phyloP scores from a whole-genome alignment of 1,140 invertebrate genomes.

The Lepeophtheirus salmonis region DNA sequence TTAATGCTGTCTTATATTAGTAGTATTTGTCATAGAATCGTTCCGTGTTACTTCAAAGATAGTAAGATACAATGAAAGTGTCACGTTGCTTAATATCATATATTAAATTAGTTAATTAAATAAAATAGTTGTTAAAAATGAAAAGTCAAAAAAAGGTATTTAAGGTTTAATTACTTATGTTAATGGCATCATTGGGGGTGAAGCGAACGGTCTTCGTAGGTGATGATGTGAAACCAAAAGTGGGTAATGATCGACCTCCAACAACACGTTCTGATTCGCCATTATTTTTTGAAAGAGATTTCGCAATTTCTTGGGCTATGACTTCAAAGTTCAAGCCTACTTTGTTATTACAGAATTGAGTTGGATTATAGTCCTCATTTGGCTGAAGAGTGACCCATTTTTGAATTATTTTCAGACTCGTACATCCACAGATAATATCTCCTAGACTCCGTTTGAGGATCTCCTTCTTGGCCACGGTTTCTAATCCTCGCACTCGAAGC shows the following conservation, averaged over 20 bases:
- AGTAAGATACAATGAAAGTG: neutral
- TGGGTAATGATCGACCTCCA: neutral
- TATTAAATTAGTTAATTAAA: neutral
- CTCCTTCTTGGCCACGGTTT: neutral
- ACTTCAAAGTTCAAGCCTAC: neutral
- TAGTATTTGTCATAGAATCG: too few species aligned
- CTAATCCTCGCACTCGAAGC: neutral
- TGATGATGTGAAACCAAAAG: neutral
- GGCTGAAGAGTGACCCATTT: slow-evolving; percentile 17
- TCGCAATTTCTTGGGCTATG: neutral
- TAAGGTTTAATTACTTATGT: neutral
- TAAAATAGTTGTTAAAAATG: neutral
- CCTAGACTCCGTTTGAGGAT: slow-evolving; percentile 10
- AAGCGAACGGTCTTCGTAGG: neutral
- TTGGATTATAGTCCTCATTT: slow-evolving; percentile 7
- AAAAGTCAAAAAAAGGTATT: too few species aligned
- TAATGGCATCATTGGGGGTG: neutral
- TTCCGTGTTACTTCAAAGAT: neutral
- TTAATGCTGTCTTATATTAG: too few species aligned
- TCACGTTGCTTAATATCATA: neutral
- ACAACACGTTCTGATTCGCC: neutral
- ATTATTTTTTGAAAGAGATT: neutral
- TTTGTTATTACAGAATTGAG: neutral
- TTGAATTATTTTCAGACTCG: neutral
- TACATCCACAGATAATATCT: slow-evolving; percentile 11